Conservation (phyloP, 35 echinoderm and acorn worm genomes). For the Holothuria glaberrima region DNA sequence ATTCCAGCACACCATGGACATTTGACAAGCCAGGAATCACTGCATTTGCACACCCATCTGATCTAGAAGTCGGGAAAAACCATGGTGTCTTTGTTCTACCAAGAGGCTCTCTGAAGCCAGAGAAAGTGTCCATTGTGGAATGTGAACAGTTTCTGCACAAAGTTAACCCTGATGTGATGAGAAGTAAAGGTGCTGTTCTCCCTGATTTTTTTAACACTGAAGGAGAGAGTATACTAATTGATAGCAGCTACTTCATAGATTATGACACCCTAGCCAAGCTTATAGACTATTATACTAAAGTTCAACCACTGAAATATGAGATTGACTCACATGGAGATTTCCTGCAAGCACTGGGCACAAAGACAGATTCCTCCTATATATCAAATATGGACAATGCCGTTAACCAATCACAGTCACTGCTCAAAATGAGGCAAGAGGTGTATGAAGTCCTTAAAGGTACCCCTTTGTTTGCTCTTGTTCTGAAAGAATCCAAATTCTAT, state of each 20-base stretch:
- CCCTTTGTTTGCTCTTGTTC: constrained; percentile 69
- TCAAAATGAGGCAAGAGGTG: constrained; percentile 74
- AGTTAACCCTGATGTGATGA: constrained; percentile 59
- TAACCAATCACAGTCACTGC: constrained; percentile 55
- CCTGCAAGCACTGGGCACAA: constrained; percentile 83
- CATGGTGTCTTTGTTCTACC: constrained; percentile 91
- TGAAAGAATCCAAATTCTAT: constrained; percentile 86
- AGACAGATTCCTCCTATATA: constrained; percentile 69
- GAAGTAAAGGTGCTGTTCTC: constrained; percentile 64
- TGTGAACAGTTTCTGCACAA: constrained; percentile 91
- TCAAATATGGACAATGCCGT: constrained; percentile 76
- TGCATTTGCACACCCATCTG: constrained; percentile 87
- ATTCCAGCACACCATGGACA: constrained; percentile 63
- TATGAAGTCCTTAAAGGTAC: constrained; percentile 79
- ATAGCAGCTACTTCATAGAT: constrained; percentile 91
- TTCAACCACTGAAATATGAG: constrained; percentile 79
- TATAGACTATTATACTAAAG: constrained; percentile 64
- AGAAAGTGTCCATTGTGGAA: constrained; percentile 56
- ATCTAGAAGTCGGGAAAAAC: constrained; percentile 70
- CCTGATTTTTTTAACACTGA: constrained; percentile 9
- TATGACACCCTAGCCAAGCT: constrained; percentile 70
- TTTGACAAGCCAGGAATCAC: constrained; percentile 83
- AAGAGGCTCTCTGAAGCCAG: neutral
- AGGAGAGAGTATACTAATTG: constrained; percentile 71
- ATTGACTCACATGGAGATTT: constrained; percentile 95